These are phyloP conservation scores for Platyscapa corneri DNA, from an alignment of 1,140 invertebrate genomes.

Conservation along the genomic window DNA sequence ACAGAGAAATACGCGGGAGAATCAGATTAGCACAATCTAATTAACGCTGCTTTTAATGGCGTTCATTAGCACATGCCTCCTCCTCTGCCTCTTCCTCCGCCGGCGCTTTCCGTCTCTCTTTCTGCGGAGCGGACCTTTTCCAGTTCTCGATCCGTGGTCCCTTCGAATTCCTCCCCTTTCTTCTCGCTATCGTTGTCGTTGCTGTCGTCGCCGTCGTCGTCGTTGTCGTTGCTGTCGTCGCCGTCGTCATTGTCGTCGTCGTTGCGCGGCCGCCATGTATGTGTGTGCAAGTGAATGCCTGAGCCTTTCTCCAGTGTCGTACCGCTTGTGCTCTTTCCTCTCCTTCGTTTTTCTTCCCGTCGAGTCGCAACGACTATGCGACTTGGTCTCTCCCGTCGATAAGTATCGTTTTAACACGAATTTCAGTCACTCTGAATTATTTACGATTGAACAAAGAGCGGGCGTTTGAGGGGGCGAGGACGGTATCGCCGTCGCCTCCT, in stretches of 20 bases:
- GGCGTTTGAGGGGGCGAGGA: background rate
- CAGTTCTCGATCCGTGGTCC: constrained; percentile 19
- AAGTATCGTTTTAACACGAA: constrained; percentile 50
- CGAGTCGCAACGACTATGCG: background rate
- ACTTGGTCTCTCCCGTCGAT: constrained; percentile 25
- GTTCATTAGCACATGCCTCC: constrained; percentile 73
- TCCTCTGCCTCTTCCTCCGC: constrained; percentile 45
- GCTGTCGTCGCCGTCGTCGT: too few relatives aligned
- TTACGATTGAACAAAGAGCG: constrained; percentile 36
- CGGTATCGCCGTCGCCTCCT: background rate
- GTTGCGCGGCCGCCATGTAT: too few relatives aligned
- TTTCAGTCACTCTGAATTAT: constrained; percentile 51
- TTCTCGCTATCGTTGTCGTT: constrained; percentile 20
- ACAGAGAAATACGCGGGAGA: constrained; percentile 68
- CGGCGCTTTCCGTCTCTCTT: constrained; percentile 54
- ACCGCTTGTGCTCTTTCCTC: background rate
- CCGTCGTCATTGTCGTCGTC: too few relatives aligned
- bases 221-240: too few relatives aligned
- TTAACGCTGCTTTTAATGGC: constrained; percentile 75
- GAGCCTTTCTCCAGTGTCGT: background rate
- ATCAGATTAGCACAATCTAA: constrained; percentile 75
- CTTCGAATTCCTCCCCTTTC: constrained; percentile 45
- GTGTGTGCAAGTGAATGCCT: constrained; percentile 14
- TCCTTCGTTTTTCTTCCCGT: background rate
- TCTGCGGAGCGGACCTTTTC: background rate